Percentiles rank a stretch among this genome's conserved stretches.
Evolutionary conservation across 2,797 vertebrate genomes (phyloP).

Genomic region (Aldrovandia affinis): DNA sequence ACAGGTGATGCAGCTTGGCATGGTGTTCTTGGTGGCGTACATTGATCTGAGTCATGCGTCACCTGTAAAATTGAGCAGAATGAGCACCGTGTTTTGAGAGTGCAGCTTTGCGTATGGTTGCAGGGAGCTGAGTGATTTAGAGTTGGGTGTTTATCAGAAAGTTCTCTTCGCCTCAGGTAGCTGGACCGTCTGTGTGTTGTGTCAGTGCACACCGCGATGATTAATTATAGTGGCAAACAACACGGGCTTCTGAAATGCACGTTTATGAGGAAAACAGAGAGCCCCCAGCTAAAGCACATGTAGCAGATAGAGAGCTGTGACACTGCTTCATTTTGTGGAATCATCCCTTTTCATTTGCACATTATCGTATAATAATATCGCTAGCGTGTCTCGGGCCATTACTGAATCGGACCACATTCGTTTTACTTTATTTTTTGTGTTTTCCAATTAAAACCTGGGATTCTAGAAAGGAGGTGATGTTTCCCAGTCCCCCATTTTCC

Average conservation of each 20-base stretch:
- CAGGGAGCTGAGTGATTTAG: conserved; percentile 58
- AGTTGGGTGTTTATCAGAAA: conserved; percentile 52
- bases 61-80: conserved; percentile 42
- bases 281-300: neutral
- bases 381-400: neutral
- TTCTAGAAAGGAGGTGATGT: no score
- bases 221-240: conserved; percentile 49
- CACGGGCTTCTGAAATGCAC: conserved; percentile 30
- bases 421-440: no score
- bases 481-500: no score
- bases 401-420: neutral
- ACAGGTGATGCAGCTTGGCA: neutral
- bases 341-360: neutral
- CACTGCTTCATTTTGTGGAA: neutral
- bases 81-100: conserved; percentile 50
- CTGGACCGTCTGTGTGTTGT: conserved; percentile 38
- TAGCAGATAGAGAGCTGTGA: neutral
- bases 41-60: conserved; percentile 69
- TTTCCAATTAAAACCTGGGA: no score
- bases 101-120: conserved; percentile 51
- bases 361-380: neutral
- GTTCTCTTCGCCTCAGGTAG: conserved; percentile 41
- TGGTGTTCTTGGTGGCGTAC: no score
- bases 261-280: conserved; percentile 30
- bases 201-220: conserved; percentile 35